A percentile compares a stretch with the other conserved stretches of the same genome.
These are phyloP conservation scores for Ariopsis seemanni DNA, from an alignment of 2,113 vertebrate genomes.

Conservation along the genomic window DNA sequence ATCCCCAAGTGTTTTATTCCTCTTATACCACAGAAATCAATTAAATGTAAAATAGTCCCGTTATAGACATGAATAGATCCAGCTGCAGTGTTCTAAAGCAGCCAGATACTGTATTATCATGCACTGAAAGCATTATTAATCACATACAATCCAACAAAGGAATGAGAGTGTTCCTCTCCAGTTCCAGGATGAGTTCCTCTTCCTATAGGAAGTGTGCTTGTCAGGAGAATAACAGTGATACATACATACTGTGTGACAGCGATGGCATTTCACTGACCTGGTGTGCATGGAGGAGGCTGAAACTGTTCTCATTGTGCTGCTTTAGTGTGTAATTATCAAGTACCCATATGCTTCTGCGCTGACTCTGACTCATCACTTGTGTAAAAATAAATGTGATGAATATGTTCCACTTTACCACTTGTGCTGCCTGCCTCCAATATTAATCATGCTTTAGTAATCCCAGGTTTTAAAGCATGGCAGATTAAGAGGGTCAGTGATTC, in stretches of 20 bases:
- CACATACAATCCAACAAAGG: not conserved
- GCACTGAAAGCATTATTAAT: not conserved
- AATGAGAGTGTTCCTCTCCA: not conserved
- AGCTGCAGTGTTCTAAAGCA: not conserved
- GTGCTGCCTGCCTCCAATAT: not conserved
- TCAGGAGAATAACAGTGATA: not conserved
- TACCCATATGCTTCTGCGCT: not conserved
- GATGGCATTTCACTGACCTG: not conserved
- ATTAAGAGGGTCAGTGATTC: not conserved
- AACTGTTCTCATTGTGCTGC: not conserved
- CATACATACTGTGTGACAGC: not conserved
- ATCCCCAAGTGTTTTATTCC: too few relatives aligned
- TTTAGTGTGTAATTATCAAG: not conserved
- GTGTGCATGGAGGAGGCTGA: not conserved
- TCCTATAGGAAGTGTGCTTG: not conserved
- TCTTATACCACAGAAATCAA: too few relatives aligned
- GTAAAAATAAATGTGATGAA: slow-evolving; percentile 9
- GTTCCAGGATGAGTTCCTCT: not conserved
- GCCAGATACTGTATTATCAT: not conserved
- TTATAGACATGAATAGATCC: not conserved
- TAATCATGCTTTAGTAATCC: not conserved
- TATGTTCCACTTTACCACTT: not conserved
- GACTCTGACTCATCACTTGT: not conserved
- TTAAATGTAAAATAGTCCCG: not conserved
- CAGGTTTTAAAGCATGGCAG: not conserved